A percentile compares a stretch with the other conserved stretches of the same genome.
These are phyloP conservation scores for Elmis aenea DNA, from an alignment of 2,888 invertebrate genomes.

Conservation along the genomic window DNA sequence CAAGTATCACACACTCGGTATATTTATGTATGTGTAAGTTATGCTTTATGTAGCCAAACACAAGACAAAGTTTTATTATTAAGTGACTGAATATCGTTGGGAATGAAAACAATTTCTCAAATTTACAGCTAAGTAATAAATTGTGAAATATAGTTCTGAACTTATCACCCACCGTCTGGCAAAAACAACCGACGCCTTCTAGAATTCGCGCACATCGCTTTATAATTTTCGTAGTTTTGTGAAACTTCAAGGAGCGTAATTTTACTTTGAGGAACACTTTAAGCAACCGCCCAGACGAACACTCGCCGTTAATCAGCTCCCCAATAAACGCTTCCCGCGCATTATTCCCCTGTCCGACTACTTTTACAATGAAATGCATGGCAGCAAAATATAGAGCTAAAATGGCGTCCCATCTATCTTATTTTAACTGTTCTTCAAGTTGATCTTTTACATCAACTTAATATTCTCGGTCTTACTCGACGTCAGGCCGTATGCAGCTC, in stretches of 20 bases:
- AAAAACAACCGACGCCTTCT: constrained; percentile 16
- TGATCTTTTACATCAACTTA: constrained; percentile 33
- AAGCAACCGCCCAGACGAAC: constrained; percentile 30
- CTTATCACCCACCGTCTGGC: too few relatives aligned
- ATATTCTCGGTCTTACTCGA: constrained; percentile 13
- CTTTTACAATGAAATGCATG: constrained; percentile 43
- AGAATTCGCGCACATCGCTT: constrained; percentile 25
- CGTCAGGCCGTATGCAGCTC: constrained; percentile 4
- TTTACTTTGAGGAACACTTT: constrained; percentile 44
- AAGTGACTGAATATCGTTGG: too few relatives aligned
- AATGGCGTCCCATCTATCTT: constrained; percentile 46
- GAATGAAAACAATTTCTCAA: too few relatives aligned
- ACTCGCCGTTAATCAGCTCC: constrained; percentile 19
- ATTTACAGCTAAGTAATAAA: too few relatives aligned
- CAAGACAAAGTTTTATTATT: too few relatives aligned
- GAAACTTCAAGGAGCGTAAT: constrained; percentile 44
- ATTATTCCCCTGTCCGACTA: constrained; percentile 21
- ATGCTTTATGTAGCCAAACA: too few relatives aligned
- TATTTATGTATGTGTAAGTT: too few relatives aligned
- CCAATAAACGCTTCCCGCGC: constrained; percentile 12
- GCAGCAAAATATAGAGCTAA: constrained; percentile 42
- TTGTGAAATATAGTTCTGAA: too few relatives aligned
- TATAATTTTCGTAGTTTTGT: constrained; percentile 45
- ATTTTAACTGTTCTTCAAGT: constrained; percentile 42
- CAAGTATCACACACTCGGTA: too few relatives aligned